Evolutionary conservation across 2,888 invertebrate genomes (phyloP), one percentile per base, ranked within the genome.

Genomic region (Rotaria socialis): DNA sequence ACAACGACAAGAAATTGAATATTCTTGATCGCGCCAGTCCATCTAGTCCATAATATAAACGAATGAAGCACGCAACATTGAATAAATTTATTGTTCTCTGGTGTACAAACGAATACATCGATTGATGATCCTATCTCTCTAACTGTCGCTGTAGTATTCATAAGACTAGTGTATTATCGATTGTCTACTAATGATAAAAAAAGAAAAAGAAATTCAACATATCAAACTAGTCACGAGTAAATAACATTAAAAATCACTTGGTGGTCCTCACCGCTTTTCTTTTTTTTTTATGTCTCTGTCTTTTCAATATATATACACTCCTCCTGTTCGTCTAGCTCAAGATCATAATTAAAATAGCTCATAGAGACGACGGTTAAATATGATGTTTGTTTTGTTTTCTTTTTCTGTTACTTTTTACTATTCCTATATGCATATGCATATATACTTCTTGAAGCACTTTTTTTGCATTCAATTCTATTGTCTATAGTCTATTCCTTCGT

Each of bases 201-300:
- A n/a, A 10, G 8, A 8, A 27, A 10, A 60, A 10, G 3, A 6
- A 27, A 60, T 27, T 24, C 58, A 27, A 60, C 58, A 60, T 60
- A 60, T 60, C 58, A 27, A 24, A 10, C 58, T 27, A 24, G 58
- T 60, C 58, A 60, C n/a, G 58, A n/a, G 24, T 60, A 60, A 60
- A 60, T 60, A 60, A 60, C 27, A 60, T 60, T 60, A 60, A 60
- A 60, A 60, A 60, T 60, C 58, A 60, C 58, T 60, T 60, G 58
- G n/a, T 60, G 8, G 58, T 60, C n/a, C n/a, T 56, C 11, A 1
- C 2, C 10, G 58, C n/a, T n/a, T 10, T n/a, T 58, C n/a, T 58
- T n/a, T n/a, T 22, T 52, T 55, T 55, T 2, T 3, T 55, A 22
- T 7, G 22, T 55, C 55, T 55, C 22, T 22, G 55, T 55, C 55